Base-by-base conservation (phyloP, 1,140 invertebrate species). In the Paraescarpia echinospica region DNA sequence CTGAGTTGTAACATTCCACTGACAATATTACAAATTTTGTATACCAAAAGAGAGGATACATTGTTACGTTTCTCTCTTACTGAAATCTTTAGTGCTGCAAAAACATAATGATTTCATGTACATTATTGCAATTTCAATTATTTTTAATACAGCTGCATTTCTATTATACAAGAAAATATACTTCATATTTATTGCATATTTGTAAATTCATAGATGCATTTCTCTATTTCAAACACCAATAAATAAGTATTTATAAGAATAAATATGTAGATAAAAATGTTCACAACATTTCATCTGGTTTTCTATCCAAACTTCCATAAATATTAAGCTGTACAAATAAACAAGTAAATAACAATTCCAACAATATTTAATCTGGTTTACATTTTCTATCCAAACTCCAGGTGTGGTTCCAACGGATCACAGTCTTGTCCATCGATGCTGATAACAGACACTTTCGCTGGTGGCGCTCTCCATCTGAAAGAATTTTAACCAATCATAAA, bases 351-450 rank as follows among this genome's bases (percentile, higher is more conserved):
- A n/a, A n/a, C n/a, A n/a, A 89, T 22, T 92, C 33, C 59, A 6
- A n/a, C 33, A 93, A 34, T 35, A 14, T 27, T 59, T 90, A 0
- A 41, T 33, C 59, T 4, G 22, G 18, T 91, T 33, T 27, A 96
- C 95, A 93, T 97, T 97, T 95, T 99, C 98, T 59, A 97, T 96
- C 99, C 98, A 99, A 51, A 98, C 96, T 1, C 97, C 97, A 88
- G 33, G 12, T 97, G 97, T 93, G 95, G 95, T 97, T 97, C 99
- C 99, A 99, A 48, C 99, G 96, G 33, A 99, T 98, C 94, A 99
- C 97, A 0, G 98, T 98, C 96, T 99, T 99, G 96, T 99, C 99
- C 94, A 99, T 97, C 0, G 98, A 99, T 34, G 98, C 97, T 0
- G 99, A 99, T 0, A 99, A 96, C n/a, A 99, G 95, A 93, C 94